phyloP scores from a whole-genome alignment of 2,888 invertebrate species.

The Ligdia adustata region DNA sequence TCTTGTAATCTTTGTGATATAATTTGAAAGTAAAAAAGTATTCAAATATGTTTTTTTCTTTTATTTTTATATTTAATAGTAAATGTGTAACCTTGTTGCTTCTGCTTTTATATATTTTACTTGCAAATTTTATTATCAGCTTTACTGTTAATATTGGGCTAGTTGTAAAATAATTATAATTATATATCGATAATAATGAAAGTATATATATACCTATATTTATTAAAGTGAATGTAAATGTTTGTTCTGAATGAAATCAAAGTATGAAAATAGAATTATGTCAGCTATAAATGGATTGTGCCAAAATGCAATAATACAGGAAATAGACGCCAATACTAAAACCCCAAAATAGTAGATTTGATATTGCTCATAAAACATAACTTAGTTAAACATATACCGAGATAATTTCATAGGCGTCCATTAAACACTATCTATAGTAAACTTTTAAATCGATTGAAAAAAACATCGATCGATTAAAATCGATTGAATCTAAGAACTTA shows the following conservation, averaged over 20 bases:
- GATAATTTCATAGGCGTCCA: constrained; percentile 48
- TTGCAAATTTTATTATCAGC: constrained; percentile 54
- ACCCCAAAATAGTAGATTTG: constrained; percentile 46
- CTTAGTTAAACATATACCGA: constrained; percentile 36
- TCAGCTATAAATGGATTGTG: constrained; percentile 53
- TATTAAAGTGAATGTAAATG: constrained; percentile 37
- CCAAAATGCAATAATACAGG: constrained; percentile 76
- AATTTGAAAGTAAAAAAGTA: constrained; percentile 74
- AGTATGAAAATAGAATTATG: constrained; percentile 42
- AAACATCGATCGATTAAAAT: too few relatives aligned
- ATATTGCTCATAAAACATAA: constrained; percentile 60
- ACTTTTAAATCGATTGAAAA: constrained; percentile 7
- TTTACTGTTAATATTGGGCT: constrained; percentile 49
- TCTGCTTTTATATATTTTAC: constrained; percentile 47
- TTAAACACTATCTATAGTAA: constrained; percentile 38
- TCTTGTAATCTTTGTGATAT: constrained; percentile 72
- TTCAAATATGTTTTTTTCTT: constrained; percentile 65
- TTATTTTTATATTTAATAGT: constrained; percentile 50
- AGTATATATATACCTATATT: constrained; percentile 53
- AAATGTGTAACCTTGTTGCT: constrained; percentile 43
- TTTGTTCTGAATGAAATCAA: constrained; percentile 20
- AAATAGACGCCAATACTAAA: constrained; percentile 56
- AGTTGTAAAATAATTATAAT: constrained; percentile 38
- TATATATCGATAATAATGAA: constrained; percentile 47
- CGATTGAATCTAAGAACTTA: constrained; percentile 10